Evolutionary conservation across 2,888 invertebrate species (phyloP), one percentile per base, ranked within the genome.

Genomic region (Melieria picta): DNA sequence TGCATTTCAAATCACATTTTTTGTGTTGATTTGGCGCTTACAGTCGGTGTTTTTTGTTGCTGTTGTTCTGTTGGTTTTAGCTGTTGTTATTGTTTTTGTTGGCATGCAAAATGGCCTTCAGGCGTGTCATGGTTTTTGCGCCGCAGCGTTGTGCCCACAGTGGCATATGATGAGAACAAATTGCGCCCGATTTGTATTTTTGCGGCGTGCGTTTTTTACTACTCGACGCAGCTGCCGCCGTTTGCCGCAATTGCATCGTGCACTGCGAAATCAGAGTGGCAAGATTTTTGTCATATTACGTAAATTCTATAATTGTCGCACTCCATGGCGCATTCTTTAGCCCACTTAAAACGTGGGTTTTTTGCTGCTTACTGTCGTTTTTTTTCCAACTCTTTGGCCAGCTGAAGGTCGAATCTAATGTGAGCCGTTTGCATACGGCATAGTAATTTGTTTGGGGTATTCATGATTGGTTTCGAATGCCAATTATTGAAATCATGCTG

Each of bases 231-330:
- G 30, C 30, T 30, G 30, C 30, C 30, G 30, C 30, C 58, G 57
- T 30, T 16, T 56, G 57, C 47, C 56, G 16, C 56, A 46, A 43
- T 45, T 47, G 4, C 16, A 66, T 48, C 57, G 63, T 42, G 47
- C 50, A 50, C 30, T 3, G 30, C 30, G 30, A 30, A 30, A 30
- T 30, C 30, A 30, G 30, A 30, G 30, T 30, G 30, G 30, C 30
- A 30, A 13, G 42, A 57, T 58, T 58, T 58, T 47, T 66, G 42
- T 43, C 7, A 48, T 66, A 50, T 58, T 66, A 66, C 66, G 66
- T 66, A 66, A 58, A 66, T 66, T 66, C 66, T 66, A 66, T 66
- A 67, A 61, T 62, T 61, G 16, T 72, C 48, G 42, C 65, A 45
- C 50, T 64, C 9, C 48, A 7, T 4, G 1, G 30, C 30, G 30